These are phyloP conservation scores for Invenusta paracnida DNA, from an alignment of 2,888 invertebrate genomes.

Conservation along the genomic window DNA sequence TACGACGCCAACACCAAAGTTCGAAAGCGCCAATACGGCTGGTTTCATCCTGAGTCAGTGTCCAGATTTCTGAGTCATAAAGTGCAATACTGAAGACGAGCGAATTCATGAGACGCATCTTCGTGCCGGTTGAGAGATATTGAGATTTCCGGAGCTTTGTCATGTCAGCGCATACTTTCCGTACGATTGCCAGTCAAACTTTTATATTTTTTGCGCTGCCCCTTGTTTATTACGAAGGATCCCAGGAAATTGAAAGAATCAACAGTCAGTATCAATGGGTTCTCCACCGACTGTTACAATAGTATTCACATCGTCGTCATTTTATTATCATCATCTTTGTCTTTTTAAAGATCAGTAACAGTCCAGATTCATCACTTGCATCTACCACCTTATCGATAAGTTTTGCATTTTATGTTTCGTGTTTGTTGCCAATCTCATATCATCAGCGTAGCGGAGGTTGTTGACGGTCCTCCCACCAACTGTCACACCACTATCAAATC, in stretches of 20 bases:
- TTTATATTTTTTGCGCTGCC: neutral
- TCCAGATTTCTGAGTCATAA: neutral
- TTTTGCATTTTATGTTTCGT: neutral
- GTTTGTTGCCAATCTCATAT: neutral
- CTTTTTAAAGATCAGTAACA: neutral
- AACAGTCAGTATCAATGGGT: neutral
- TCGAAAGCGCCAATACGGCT: neutral
- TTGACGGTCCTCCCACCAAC: neutral
- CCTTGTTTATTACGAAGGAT: neutral
- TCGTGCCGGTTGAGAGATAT: neutral
- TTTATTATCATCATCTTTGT: neutral
- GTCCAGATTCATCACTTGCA: neutral
- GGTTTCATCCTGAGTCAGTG: neutral
- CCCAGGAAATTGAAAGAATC: constrained; percentile 1
- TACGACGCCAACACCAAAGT: constrained; percentile 6
- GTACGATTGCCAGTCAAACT: neutral
- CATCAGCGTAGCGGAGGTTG: neutral
- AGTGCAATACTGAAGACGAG: constrained; percentile 15
- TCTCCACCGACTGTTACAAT: neutral
- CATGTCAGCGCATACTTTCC: constrained; percentile 3
- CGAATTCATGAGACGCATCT: neutral
- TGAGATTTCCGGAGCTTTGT: neutral
- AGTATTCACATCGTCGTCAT: constrained; percentile 6
- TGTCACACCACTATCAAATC: neutral
- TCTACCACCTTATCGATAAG: neutral